phyloP scores from a whole-genome alignment of 2,888 invertebrate genomes.

The Allophyes oxyacanthae region DNA sequence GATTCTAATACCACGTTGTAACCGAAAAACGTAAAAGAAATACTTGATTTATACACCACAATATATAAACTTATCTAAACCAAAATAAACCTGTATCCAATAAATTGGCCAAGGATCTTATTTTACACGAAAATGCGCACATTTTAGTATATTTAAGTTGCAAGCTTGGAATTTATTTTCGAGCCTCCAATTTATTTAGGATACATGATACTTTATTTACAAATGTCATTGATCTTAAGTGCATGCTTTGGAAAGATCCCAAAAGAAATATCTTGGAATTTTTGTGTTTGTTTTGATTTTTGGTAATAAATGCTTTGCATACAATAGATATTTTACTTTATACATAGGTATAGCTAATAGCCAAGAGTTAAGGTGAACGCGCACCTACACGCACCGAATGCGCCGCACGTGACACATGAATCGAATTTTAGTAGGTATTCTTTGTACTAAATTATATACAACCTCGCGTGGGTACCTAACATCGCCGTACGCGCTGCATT shows the following conservation, averaged over 20 bases:
- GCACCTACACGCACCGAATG: too few species aligned
- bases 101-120: constrained; percentile 33
- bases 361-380: too few species aligned
- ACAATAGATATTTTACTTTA: too few species aligned
- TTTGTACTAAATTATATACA: too few species aligned
- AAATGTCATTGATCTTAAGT: constrained; percentile 34
- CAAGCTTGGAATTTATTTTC: constrained; percentile 21
- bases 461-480: too few species aligned
- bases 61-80: constrained; percentile 19
- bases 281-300: neutral
- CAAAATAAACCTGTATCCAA: constrained; percentile 18
- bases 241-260: constrained; percentile 23
- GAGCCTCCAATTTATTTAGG: constrained; percentile 10
- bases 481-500: too few species aligned
- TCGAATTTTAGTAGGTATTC: too few species aligned
- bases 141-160: constrained; percentile 11
- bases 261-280: constrained; percentile 3
- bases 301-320: neutral
- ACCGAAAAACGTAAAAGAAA: constrained; percentile 15
- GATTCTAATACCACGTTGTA: constrained; percentile 3
- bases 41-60: constrained; percentile 23
- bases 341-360: too few species aligned
- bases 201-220: constrained; percentile 9
- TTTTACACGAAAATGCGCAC: constrained; percentile 19
- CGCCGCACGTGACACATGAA: too few species aligned